Base-by-base conservation (phyloP, 2,888 invertebrate genomes). In the Piscicola geometra region DNA sequence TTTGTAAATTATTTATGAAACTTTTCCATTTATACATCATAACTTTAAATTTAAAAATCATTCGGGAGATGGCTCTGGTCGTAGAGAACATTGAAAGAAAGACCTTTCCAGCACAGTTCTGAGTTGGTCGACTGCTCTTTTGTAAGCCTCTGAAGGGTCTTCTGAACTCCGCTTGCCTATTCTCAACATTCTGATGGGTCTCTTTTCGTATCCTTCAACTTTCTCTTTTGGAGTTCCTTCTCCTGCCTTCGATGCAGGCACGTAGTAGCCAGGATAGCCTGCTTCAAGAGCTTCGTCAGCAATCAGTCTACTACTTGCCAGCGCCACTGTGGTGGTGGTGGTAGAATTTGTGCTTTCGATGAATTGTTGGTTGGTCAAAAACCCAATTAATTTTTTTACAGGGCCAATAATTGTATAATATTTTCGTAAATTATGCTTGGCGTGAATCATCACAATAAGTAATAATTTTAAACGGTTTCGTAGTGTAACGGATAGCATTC, bases 181-280 rank as follows among this genome's bases (percentile, higher is more conserved):
- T 47, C 76, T 56, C 21, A 76, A 36, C 76, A 76, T 76, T 15
- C 76, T 67, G 36, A 76, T 67, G 35, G 76, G 73, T 35, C 73
- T 67, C 32, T 76, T 76, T 3, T 30, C 32, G 21, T 64, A 33
- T 12, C 32, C 73, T 60, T 73, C 64, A 15, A n/a, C 3, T 30
- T 25, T 64, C 73, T 64, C 64, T 35, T 12, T 60, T 12, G 67
- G 5, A 33, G n/a, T n/a, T n/a, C n/a, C n/a, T n/a, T n/a, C n/a
- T n/a, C n/a, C n/a, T n/a, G n/a, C 28, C 67, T 30, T 56, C 60
- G 5, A 18, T 56, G 60, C 3, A 21, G 60, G 9, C 12, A 64
- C 15, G 9, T 28, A 32, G 35, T 25, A n/a, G 33, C 33, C 5
- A 67, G 3, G 30, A 35, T 25, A 41, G 15, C 41, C n/a, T n/a